These are phyloP conservation scores for Ciconia maguari DNA, from an alignment of 2,113 vertebrate genomes.

Conservation along the genomic window DNA sequence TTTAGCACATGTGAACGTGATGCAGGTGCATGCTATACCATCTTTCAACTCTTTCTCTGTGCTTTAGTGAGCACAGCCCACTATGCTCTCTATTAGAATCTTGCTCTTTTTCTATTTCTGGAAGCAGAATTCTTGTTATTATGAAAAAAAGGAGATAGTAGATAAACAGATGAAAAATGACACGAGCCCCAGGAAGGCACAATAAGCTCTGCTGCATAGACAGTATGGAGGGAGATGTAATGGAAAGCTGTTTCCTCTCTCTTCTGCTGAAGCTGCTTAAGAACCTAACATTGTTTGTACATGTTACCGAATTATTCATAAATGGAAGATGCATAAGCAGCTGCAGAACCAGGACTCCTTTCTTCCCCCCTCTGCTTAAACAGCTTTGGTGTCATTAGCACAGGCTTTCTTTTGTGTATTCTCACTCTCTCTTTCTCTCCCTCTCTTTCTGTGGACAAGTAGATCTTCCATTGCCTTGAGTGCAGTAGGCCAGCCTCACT, in stretches of 20 bases:
- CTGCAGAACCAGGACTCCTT: neutral
- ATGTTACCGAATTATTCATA: neutral
- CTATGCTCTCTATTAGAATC: neutral
- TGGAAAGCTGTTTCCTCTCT: neutral
- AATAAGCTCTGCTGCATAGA: neutral
- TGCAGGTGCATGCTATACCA: neutral
- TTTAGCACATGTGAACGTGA: conserved; percentile 39
- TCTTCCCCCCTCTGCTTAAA: neutral
- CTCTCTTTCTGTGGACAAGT: neutral
- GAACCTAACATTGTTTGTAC: neutral
- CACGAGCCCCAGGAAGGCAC: neutral
- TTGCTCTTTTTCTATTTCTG: neutral
- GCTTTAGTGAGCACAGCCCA: too few relatives aligned
- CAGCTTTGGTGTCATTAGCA: neutral
- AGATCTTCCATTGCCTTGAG: neutral
- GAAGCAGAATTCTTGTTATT: neutral
- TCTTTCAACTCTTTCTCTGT: conserved; percentile 13
- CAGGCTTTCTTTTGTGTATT: neutral
- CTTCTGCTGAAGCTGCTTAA: neutral
- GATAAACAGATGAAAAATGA: conserved; percentile 8
- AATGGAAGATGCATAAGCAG: neutral
- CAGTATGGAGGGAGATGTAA: neutral
- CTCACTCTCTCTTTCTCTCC: neutral
- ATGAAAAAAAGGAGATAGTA: neutral
- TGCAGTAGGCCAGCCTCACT: neutral